Evolutionary conservation across 1,140 invertebrate genomes (phyloP).

Genomic region (Drosophila pallidifrons): DNA sequence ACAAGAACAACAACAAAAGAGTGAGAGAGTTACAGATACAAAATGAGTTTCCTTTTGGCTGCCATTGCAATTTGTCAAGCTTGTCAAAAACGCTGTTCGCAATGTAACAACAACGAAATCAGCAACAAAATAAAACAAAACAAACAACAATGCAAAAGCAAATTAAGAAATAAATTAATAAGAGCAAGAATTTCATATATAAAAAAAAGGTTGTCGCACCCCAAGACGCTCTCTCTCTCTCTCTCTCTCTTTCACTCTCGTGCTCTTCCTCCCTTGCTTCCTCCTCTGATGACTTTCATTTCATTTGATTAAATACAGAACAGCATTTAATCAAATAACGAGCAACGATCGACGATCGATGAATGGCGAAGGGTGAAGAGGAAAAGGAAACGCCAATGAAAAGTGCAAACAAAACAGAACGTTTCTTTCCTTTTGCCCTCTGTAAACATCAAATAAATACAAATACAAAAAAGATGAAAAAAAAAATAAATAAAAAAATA

Average conservation of each 20-base stretch:
- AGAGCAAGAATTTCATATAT: slow-evolving; percentile 6
- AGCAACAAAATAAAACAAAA: slow-evolving; percentile 13
- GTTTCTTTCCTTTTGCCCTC: slow-evolving; percentile 21
- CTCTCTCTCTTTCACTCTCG: neutral
- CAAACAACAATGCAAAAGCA: slow-evolving; percentile 12
- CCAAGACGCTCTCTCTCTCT: neutral
- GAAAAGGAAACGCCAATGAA: slow-evolving; percentile 36
- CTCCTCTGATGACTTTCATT: slow-evolving; percentile 32
- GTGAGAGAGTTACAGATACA: neutral
- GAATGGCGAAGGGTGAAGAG: neutral
- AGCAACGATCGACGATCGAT: slow-evolving; percentile 16
- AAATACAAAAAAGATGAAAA: neutral
- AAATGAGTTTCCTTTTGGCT: slow-evolving; percentile 18
- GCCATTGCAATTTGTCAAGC: slow-evolving; percentile 65
- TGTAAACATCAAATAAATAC: slow-evolving; percentile 59
- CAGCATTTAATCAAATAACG: slow-evolving; percentile 72
- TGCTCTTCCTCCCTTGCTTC: neutral
- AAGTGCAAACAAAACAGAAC: slow-evolving; percentile 56
- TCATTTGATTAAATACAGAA: slow-evolving; percentile 81
- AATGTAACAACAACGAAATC: neutral
- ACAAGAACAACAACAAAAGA: slow-evolving; percentile 9
- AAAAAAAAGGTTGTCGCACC: slow-evolving; percentile 44
- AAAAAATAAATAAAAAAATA: slow-evolving; percentile 42
- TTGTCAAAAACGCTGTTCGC: slow-evolving; percentile 31
- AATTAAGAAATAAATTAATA: slow-evolving; percentile 21